A percentile compares a stretch with the other conserved stretches of the same genome.
phyloP scores from a whole-genome alignment of 1,140 invertebrate genomes.

The Belonocnema kinseyi region DNA sequence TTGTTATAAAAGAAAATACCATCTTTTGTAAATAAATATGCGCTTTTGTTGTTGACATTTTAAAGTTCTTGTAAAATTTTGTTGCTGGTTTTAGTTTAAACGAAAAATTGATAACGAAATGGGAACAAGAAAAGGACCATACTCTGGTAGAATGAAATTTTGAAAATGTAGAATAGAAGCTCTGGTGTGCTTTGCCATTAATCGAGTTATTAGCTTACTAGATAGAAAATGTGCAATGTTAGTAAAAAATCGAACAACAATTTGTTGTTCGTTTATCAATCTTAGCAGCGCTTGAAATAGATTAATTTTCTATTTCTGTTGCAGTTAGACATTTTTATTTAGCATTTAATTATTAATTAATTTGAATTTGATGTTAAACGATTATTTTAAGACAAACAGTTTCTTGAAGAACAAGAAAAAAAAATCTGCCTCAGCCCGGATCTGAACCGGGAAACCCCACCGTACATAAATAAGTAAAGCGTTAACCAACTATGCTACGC shows the following conservation, averaged over 20 bases:
- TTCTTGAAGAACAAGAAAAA: background rate
- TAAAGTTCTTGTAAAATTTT: background rate
- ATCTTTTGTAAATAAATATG: too few species aligned
- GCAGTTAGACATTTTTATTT: too few species aligned
- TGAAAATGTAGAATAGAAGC: slow-evolving; percentile 1
- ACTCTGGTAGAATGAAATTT: background rate
- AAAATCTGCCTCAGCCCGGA: too few species aligned
- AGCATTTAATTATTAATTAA: too few species aligned
- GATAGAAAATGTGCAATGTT: background rate
- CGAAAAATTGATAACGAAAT: background rate
- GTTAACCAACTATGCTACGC: background rate
- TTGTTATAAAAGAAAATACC: too few species aligned
- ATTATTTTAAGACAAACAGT: too few species aligned
- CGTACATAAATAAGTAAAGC: too few species aligned
- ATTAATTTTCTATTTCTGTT: too few species aligned
- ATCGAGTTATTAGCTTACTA: slow-evolving; percentile 13
- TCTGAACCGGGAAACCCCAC: too few species aligned
- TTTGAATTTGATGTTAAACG: too few species aligned
- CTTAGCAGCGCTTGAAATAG: background rate
- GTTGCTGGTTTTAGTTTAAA: background rate
- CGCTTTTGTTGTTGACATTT: background rate
- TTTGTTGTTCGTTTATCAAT: slow-evolving; percentile 1
- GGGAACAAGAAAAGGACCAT: background rate
- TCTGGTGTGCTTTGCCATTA: slow-evolving; percentile 10
- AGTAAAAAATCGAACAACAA: background rate